Evolutionary conservation across 2,113 vertebrate species (phyloP), one percentile per base, ranked within the genome.

Genomic region (Sciurus niger): DNA sequence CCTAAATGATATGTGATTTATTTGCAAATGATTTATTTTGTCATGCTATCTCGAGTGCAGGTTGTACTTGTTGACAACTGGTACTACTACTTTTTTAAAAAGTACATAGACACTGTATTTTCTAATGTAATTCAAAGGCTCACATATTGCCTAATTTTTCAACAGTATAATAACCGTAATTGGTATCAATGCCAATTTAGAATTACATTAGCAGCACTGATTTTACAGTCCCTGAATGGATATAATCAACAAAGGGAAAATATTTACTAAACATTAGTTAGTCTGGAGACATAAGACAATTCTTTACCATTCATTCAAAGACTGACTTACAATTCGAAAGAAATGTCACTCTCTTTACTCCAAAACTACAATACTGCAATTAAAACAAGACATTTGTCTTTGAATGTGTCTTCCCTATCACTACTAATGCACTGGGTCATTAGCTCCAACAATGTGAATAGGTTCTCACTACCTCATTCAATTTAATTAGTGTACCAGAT

Each of bases 341-440:
- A 84, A 97, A 95, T 94, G n/a, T 40, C 92, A 84, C 51, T 97
- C 60, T 95, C 30, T 14, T 95, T 63, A 72, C 72, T 96, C 83
- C 55, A 96, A 48, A 20, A 0, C 0, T 43, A 94, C 53, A 92
- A 72, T 28, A 18, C 37, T 84, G 46, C 89, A 97, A 96, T 97
- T 97, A 98, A 98, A 97, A 95, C 6, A 93, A 77, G 92, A 97
- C 93, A 96, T 97, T 82, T 97, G 51, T 86, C 95, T 97, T 97
- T 28, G n/a, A 51, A 67, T 93, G 91, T 91, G 78, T 78, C 85
- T 97, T 97, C 63, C 63, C 53, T 97, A 92, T 89, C 92, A 67
- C 93, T 94, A 82, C 84, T 91, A 98, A 97, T 92, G 89, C 60
- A 97, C 70, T 18, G 73, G 40, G n/a, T 97, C 92, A 97, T 98